Percentiles rank a stretch among this genome's conserved stretches.
These are phyloP conservation scores for Intellagama lesueurii DNA, from an alignment of 2,797 vertebrate species.

Conservation along the genomic window DNA sequence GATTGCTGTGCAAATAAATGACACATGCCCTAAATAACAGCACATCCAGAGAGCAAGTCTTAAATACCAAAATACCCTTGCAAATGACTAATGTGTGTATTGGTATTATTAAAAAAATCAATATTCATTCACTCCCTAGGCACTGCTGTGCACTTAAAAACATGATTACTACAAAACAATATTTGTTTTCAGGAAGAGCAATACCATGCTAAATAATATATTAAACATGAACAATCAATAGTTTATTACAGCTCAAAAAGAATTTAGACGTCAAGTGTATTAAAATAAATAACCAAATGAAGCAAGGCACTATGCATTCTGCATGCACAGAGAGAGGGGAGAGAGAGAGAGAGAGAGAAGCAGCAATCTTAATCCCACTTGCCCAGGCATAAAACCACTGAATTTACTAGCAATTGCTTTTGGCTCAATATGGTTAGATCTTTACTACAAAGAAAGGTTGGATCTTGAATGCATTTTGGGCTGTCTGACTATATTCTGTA, in stretches of 20 bases:
- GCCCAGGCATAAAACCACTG: not conserved
- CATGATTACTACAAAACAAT: conserved; percentile 29
- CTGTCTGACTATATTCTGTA: not conserved
- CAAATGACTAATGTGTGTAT: conserved; percentile 34
- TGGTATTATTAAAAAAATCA: conserved; percentile 33
- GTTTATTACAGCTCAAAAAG: conserved; percentile 21
- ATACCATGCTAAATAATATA: conserved; percentile 32
- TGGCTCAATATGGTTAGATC: not conserved
- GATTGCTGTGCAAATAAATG: not conserved
- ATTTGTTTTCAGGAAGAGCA: conserved; percentile 22
- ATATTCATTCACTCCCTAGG: conserved; percentile 32
- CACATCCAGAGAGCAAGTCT: not conserved
- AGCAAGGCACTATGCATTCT: not conserved
- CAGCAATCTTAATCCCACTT: not conserved
- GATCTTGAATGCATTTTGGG: not conserved
- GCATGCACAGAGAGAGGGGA: no score
- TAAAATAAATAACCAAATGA: not conserved
- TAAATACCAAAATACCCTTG: conserved; percentile 31
- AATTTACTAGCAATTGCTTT: not conserved
- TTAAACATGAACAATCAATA: conserved; percentile 24
- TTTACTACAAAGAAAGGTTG: not conserved
- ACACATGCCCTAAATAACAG: conserved; percentile 12
- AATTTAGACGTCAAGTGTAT: conserved; percentile 12
- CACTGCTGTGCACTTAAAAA: conserved; percentile 25
- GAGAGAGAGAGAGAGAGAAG: no score